Evolutionary conservation across 2,888 invertebrate species (phyloP).

Genomic region (Ptychoptera albimana): DNA sequence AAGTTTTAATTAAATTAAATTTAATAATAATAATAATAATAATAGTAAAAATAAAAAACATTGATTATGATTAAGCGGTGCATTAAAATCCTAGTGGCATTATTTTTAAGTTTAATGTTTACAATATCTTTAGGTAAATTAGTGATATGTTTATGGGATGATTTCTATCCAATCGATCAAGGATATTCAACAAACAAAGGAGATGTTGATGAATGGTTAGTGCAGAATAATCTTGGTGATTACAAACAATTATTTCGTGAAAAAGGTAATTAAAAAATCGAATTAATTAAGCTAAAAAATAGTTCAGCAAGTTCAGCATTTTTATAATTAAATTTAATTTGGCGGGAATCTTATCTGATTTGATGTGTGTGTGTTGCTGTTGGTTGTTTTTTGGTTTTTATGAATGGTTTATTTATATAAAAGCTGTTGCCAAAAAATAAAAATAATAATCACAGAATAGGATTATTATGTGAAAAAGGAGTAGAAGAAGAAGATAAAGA

Average conservation of each 20-base stretch:
- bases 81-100: constrained; percentile 31
- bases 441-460: neutral
- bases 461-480: neutral
- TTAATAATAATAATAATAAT: neutral
- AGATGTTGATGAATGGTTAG: constrained; percentile 59
- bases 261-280: constrained; percentile 37
- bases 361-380: neutral
- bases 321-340: neutral
- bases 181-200: constrained; percentile 34
- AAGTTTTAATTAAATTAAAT: neutral
- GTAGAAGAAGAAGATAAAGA: neutral
- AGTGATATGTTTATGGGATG: constrained; percentile 31
- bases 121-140: constrained; percentile 32
- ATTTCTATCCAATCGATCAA: constrained; percentile 18
- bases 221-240: constrained; percentile 52
- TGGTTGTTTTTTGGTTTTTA: too few relatives aligned
- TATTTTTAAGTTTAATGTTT: constrained; percentile 34
- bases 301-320: neutral
- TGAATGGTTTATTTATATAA: too few relatives aligned
- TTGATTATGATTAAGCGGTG: constrained; percentile 24
- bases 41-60: constrained; percentile 3
- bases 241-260: constrained; percentile 53
- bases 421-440: too few relatives aligned
- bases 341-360: neutral
- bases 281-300: neutral